phyloP scores from a whole-genome alignment of 2,888 invertebrate genomes.

The Drosophila monieri region DNA sequence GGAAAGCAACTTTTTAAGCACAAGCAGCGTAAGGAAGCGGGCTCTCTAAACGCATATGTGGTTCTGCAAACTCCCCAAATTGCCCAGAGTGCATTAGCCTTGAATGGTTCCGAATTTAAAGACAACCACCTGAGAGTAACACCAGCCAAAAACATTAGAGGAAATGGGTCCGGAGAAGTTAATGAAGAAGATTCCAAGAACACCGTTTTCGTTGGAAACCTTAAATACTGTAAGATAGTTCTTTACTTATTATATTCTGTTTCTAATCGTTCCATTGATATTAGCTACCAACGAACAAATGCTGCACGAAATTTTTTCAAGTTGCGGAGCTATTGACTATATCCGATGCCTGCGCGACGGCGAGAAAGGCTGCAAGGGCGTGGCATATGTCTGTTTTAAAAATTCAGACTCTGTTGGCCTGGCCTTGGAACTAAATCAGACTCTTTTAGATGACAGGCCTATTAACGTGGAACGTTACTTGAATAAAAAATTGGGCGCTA shows the following conservation, averaged over 20 bases:
- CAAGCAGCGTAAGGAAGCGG: constrained; percentile 74
- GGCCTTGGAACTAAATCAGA: constrained; percentile 82
- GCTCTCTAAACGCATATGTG: constrained; percentile 81
- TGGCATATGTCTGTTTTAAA: constrained; percentile 83
- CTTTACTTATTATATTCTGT: neutral
- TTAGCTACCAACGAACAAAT: constrained; percentile 81
- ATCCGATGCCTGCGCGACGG: constrained; percentile 80
- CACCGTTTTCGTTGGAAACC: constrained; percentile 82
- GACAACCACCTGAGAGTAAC: constrained; percentile 80
- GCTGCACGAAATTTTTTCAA: constrained; percentile 81
- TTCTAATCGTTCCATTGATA: constrained; percentile 9
- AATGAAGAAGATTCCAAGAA: constrained; percentile 68
- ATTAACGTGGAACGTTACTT: constrained; percentile 82
- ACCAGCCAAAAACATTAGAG: constrained; percentile 43
- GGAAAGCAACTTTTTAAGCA: constrained; percentile 80
- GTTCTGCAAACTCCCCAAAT: constrained; percentile 68
- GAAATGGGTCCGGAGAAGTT: constrained; percentile 8
- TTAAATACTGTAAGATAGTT: constrained; percentile 80
- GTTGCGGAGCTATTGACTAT: constrained; percentile 83
- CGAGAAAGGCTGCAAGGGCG: constrained; percentile 82
- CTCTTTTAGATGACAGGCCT: constrained; percentile 82
- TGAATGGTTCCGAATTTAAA: constrained; percentile 81
- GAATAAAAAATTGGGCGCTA: constrained; percentile 76
- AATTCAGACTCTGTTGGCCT: constrained; percentile 80
- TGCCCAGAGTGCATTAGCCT: constrained; percentile 71